Evolutionary conservation across 92 coral and sea anemone genomes (phyloP).

Genomic region (Siderastrea radians): DNA sequence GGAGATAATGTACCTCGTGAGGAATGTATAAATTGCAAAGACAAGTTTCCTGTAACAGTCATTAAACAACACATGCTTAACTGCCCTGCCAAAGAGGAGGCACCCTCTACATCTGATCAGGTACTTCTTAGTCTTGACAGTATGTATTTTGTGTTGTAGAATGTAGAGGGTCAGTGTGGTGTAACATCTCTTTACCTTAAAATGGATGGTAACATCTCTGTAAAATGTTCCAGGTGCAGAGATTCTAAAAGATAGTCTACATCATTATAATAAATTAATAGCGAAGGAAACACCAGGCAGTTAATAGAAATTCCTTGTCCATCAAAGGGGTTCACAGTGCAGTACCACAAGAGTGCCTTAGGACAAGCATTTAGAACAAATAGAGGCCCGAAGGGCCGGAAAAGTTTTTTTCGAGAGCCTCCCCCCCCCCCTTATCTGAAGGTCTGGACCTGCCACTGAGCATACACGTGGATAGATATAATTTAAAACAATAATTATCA

Average conservation of each 20-base stretch:
- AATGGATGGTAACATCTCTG: background rate
- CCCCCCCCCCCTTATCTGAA: no score
- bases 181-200: conserved; percentile 13
- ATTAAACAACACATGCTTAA: conserved; percentile 32
- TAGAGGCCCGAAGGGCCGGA: no score
- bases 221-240: conserved; percentile 16
- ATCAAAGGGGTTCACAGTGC: conserved; percentile 49
- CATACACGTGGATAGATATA: no score
- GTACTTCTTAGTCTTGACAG: conserved; percentile 13
- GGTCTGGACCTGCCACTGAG: no score
- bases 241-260: conserved; percentile 8
- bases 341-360: conserved; percentile 55
- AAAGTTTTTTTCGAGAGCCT: no score
- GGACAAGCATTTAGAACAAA: conserved; percentile 32
- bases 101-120: conserved; percentile 3
- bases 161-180: conserved; percentile 14
- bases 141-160: conserved; percentile 9
- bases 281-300: conserved; percentile 49
- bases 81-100: conserved; percentile 26
- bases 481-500: no score
- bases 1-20: conserved; percentile 31
- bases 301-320: conserved; percentile 57
- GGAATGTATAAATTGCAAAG: conserved; percentile 35
- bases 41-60: conserved; percentile 32
- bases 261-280: background rate